A percentile compares a stretch with the other conserved stretches of the same genome.
These are phyloP conservation scores for Mizuhopecten yessoensis DNA, from an alignment of 1,140 invertebrate species.

Conservation along the genomic window DNA sequence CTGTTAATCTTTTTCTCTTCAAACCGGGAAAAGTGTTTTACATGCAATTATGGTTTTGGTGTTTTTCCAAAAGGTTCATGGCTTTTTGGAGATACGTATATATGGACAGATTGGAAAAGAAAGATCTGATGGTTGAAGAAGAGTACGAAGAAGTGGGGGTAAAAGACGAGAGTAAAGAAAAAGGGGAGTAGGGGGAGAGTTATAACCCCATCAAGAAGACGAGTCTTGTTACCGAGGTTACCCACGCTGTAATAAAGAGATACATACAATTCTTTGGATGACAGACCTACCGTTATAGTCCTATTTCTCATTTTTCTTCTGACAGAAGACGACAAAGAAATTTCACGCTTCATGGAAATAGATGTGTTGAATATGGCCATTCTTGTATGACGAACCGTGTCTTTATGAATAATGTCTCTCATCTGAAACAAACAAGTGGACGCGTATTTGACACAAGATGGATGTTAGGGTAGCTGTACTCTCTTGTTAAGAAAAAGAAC, in stretches of 20 bases:
- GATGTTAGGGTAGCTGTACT: background rate
- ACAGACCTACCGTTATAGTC: background rate
- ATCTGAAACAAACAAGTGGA: background rate
- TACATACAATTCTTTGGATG: background rate
- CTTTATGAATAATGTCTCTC: background rate
- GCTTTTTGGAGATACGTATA: background rate
- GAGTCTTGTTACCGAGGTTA: background rate
- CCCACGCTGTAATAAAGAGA: background rate
- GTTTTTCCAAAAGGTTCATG: background rate
- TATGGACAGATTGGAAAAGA: background rate
- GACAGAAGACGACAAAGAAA: slow-evolving; percentile 22
- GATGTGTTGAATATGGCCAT: background rate
- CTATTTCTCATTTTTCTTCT: slow-evolving; percentile 5
- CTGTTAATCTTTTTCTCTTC: background rate
- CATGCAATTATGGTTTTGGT: background rate
- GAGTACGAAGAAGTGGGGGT: too few relatives aligned
- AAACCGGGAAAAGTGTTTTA: background rate
- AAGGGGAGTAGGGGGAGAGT: too few relatives aligned
- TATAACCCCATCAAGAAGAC: too few relatives aligned
- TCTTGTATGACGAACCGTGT: background rate
- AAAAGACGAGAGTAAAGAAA: too few relatives aligned
- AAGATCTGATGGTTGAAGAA: too few relatives aligned
- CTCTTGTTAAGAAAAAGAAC: background rate
- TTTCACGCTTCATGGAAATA: background rate
- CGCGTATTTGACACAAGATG: background rate